Base-by-base conservation (phyloP, 2,113 vertebrate genomes). In the Paramormyrops kingsleyae region DNA sequence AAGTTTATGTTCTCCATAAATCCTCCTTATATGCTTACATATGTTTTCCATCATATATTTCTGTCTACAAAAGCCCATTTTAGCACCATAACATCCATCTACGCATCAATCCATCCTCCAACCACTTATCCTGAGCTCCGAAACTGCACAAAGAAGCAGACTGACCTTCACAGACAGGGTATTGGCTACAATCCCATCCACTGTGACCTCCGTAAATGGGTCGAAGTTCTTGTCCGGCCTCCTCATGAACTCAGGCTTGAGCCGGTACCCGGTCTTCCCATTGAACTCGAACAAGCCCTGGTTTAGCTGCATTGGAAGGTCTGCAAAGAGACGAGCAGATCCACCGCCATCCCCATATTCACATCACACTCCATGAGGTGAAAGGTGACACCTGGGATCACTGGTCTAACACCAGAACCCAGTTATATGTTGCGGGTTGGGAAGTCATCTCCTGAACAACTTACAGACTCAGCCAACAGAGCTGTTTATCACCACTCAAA, bases 241-340 rank as follows among this genome's bases (percentile, higher is more conserved):
- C 92, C 99, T 96, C 98, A 99, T 99, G 49, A 99, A 99, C 93
- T 99, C 99, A 3, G 99, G 99, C 91, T 99, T 99, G 70, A 99
- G 94, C 74, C 97, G 96, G 94, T 96, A 99, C 50, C 99, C 99
- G 42, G 97, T 97, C 93, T 99, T 99, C 9, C 98, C 98, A 1
- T 99, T 99, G 94, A 99, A 99, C 83, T 99, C 99, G 0, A 97
- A 99, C 97, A 99, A 98, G 42, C 98, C 98, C 96, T 98, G 97
- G 93, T 99, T 99, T 92, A 99, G 96, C 95, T 99, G 98, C 99
- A 99, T 99, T 93, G 98, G 97, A 92, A 99, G 94, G 93, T 99
- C 99, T 99, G 95, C 56, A 90, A 92, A 90, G 87, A 15, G 91
- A n/a, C 0, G 87, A 12, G 19, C 15, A 39, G 6, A 80, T 80